These are phyloP conservation scores for Lepidotrigona ventralis DNA, from an alignment of 1,140 invertebrate genomes.

Conservation along the genomic window DNA sequence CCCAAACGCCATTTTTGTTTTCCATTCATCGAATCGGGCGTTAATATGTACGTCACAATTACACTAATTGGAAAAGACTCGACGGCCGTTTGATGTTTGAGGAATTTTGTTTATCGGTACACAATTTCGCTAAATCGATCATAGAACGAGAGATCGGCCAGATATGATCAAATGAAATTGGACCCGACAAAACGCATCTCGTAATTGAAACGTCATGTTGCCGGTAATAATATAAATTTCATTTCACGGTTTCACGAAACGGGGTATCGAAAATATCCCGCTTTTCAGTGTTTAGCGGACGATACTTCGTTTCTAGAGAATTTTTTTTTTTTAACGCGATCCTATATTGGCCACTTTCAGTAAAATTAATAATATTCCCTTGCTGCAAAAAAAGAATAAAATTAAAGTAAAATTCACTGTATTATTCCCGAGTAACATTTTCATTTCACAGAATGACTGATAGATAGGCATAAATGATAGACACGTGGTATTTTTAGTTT, in stretches of 20 bases:
- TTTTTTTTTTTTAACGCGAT: too few species aligned
- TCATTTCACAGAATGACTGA: too few species aligned
- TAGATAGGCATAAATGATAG: too few species aligned
- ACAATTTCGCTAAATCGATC: background rate
- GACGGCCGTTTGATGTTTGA: background rate
- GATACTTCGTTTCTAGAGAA: too few species aligned
- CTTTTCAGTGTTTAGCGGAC: too few species aligned
- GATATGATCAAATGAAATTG: slow-evolving; percentile 24
- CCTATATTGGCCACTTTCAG: too few species aligned
- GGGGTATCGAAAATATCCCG: background rate
- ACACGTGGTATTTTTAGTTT: too few species aligned
- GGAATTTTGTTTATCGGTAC: background rate
- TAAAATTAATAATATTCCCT: background rate
- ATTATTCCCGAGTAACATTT: too few species aligned
- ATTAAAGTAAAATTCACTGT: background rate
- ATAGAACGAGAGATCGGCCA: background rate
- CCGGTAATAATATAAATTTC: slow-evolving; percentile 37
- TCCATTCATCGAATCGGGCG: background rate
- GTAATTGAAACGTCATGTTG: slow-evolving; percentile 25
- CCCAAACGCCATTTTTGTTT: background rate
- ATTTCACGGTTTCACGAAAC: too few species aligned
- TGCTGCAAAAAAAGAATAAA: too few species aligned
- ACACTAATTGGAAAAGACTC: slow-evolving; percentile 4
- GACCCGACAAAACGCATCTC: slow-evolving; percentile 3
- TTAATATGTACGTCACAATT: background rate